Base-by-base conservation (phyloP, 2,113 vertebrate species). In the Phyllostomus hastatus region DNA sequence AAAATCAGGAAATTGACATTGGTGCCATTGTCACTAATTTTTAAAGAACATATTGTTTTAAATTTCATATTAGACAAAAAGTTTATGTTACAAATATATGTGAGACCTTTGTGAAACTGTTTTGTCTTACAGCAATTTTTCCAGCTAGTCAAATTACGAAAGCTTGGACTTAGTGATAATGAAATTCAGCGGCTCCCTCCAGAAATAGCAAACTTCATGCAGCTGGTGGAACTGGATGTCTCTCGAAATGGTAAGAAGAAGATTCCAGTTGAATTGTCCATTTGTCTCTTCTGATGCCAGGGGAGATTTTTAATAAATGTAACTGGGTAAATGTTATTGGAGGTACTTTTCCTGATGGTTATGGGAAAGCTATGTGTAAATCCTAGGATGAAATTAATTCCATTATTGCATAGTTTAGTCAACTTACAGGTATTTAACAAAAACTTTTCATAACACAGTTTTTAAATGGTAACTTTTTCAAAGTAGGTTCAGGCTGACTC, bases 151-250 rank as follows among this genome's bases (percentile, higher is more conserved):
- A 99, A 99, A 97, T 98, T 99, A 98, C 98, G 99, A 97, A 99
- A 99, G 98, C 99, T 99, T 89, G 99, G 99, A 92, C 99, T 99
- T 97, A 99, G 99, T 96, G 99, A 99, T 98, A 99, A 99, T 95
- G 99, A 99, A 98, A 99, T 99, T 98, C 99, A 99, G 95, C 98
- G 99, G 31, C 99, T 99, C 95, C 99, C 99, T 91, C 99, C 99
- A 96, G 99, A 99, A 98, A 99, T 99, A 95, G 99, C 99, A 0
- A 99, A 99, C 98, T 99, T 99, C 97, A 99, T 99, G 99, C 99
- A 99, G 97, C 98, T 99, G 90, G 99, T 99, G 57, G 99, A 99
- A 95, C 99, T 99, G 48, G 99, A 99, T 78, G 98, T 99, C 89
- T 99, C 99, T 93, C 98, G 99, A 97, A 99, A 99, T 97, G 99